Percentiles rank a stretch among this genome's conserved stretches.
Conservation (phyloP, 2,888 invertebrate genomes). For the Eretmocerus hayati region DNA sequence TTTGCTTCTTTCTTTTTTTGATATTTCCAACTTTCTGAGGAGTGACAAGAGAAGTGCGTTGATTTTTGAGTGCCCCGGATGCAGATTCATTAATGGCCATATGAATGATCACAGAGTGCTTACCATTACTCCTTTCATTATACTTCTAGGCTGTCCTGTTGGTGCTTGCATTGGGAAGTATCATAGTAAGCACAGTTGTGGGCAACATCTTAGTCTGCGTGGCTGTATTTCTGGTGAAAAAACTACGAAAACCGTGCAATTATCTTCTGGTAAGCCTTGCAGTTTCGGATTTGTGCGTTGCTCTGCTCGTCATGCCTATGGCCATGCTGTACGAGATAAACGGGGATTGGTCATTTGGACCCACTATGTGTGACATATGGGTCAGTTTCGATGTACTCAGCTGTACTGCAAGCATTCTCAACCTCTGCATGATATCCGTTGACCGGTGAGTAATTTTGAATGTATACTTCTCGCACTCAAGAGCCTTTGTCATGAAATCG, state of each 20-base stretch:
- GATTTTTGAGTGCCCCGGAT: too few species aligned
- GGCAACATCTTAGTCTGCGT: constrained; percentile 92
- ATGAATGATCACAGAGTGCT: too few species aligned
- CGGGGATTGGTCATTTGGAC: constrained; percentile 90
- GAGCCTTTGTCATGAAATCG: too few species aligned
- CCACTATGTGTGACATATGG: constrained; percentile 90
- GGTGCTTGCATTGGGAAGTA: constrained; percentile 64
- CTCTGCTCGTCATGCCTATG: constrained; percentile 94
- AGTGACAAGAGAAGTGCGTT: too few species aligned
- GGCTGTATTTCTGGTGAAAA: constrained; percentile 90
- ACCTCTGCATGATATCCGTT: constrained; percentile 95
- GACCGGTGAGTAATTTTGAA: constrained; percentile 61
- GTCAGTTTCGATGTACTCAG: constrained; percentile 95
- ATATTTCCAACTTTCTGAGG: too few species aligned
- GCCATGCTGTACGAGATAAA: constrained; percentile 89
- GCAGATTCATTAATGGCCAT: too few species aligned
- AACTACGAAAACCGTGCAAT: constrained; percentile 82
- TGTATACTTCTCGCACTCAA: too few species aligned
- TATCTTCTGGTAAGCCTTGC: constrained; percentile 91
- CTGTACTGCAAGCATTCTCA: constrained; percentile 96
- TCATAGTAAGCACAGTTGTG: constrained; percentile 73
- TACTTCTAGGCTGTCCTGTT: constrained; percentile 60
- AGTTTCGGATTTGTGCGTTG: constrained; percentile 93
- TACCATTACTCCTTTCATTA: too few species aligned
- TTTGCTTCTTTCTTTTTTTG: too few species aligned